Evolutionary conservation across 2,888 invertebrate genomes (phyloP).

Genomic region (Arenicola marina): DNA sequence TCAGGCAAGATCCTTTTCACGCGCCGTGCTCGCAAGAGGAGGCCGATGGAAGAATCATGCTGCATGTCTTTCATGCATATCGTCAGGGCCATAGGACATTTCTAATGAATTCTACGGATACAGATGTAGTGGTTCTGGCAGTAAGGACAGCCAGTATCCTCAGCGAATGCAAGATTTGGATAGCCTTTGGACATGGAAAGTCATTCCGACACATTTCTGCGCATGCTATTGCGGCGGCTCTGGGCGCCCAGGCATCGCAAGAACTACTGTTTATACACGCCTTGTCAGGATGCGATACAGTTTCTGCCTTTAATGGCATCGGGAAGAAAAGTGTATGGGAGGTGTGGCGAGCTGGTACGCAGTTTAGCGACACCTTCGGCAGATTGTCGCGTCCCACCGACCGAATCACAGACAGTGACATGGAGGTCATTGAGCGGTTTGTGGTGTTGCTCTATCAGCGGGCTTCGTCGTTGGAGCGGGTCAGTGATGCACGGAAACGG

Average conservation of each 20-base stretch:
- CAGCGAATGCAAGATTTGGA: not conserved
- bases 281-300: not conserved
- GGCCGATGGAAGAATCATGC: not conserved
- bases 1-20: not conserved
- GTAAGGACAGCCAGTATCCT: not conserved
- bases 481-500: not conserved
- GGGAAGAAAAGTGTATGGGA: not conserved
- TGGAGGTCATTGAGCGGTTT: not conserved
- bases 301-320: not conserved
- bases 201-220: not conserved
- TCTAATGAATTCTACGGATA: not conserved
- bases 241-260: not conserved
- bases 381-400: too few species aligned
- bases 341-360: not conserved
- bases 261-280: not conserved
- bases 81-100: not conserved
- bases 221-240: not conserved
- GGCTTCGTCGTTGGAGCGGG: not conserved
- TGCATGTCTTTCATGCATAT: not conserved
- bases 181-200: not conserved
- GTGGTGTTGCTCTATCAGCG: not conserved
- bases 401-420: not conserved
- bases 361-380: not conserved
- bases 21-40: slow-evolving; percentile 1
- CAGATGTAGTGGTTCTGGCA: not conserved